Evolutionary conservation across 2,113 vertebrate species (phyloP), one percentile per base, ranked within the genome.

Genomic region (Pagrus major): DNA sequence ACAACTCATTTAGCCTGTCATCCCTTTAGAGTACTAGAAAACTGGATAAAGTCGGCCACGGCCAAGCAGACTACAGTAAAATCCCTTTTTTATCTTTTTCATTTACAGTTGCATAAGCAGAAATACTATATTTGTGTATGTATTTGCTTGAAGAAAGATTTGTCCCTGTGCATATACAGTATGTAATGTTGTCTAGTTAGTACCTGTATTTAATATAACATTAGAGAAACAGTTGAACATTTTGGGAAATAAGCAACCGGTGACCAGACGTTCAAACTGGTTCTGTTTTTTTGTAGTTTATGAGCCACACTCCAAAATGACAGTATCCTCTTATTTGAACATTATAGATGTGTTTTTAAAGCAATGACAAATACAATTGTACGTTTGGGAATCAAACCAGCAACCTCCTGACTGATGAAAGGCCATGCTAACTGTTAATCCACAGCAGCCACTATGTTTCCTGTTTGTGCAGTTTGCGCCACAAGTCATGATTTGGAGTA

Each of bases 1-100:
- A 89, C 64, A 78, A 80, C 76, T 78, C n/a, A 91, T 87, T 91
- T 60, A 84, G 56, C 25, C 82, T 90, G 91, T 89, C 91, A 89
- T 81, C 84, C 72, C 86, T 88, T 84, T 23, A 90, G 51, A 86
- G 87, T 86, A 75, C 83, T 29, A 61, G 74, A 71, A 56, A 84
- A 80, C 81, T 84, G 73, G 64, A 83, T 79, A 35, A 77, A 70
- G 51, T 77, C 6, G 9, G 47, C 27, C 29, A 71, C 10, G 6
- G 70, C 66, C 74, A 55, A 29, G 16, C 66, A 79, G 58, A 37
- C 64, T 61, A 59, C 39, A 58, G 27, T 66, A 33, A 72, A 81
- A 84, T 61, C 51, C 69, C 6, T 42, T 55, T n/a, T 52, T 51
- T 6, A 60, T 27, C 15, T 39, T n/a, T 55, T 76, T 58, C 18